Evolutionary conservation across 2,888 invertebrate genomes (phyloP).

Genomic region (Allacma fusca): DNA sequence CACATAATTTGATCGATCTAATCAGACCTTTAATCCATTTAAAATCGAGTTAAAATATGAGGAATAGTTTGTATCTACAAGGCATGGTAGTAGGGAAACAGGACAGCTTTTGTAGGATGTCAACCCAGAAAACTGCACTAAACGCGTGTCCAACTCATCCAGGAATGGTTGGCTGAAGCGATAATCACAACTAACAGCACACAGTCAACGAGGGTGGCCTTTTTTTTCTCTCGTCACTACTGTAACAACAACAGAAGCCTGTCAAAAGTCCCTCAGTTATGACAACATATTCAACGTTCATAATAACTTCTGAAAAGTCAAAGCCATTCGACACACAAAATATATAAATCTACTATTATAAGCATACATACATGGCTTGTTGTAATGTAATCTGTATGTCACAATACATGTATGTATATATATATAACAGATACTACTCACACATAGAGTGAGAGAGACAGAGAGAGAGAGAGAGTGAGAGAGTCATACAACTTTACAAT

Average conservation of each 20-base stretch:
- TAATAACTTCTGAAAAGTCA: conserved; percentile 38
- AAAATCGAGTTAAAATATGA: conserved; percentile 37
- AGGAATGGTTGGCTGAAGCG: conserved; percentile 2
- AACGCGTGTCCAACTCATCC: conserved; percentile 3
- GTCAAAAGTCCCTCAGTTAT: conserved; percentile 49
- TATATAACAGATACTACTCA: too few species aligned
- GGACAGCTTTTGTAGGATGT: too few species aligned
- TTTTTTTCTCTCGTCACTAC: background rate
- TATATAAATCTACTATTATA: too few species aligned
- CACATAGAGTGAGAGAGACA: too few species aligned
- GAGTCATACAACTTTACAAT: conserved; percentile 25
- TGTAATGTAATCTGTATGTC: too few species aligned
- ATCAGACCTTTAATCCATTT: conserved; percentile 40
- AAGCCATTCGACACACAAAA: conserved; percentile 39
- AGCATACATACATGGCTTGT: too few species aligned
- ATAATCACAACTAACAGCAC: conserved; percentile 24
- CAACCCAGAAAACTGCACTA: background rate
- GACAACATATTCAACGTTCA: conserved; percentile 36
- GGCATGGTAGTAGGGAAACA: too few species aligned
- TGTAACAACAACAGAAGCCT: conserved; percentile 47
- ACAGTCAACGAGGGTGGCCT: conserved; percentile 35
- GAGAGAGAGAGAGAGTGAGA: too few species aligned
- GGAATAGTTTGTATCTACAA: too few species aligned
- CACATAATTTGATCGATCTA: conserved; percentile 27
- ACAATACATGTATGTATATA: too few species aligned